These are phyloP conservation scores for Microtus pennsylvanicus DNA, from an alignment of 2,113 vertebrate genomes.

Conservation along the genomic window DNA sequence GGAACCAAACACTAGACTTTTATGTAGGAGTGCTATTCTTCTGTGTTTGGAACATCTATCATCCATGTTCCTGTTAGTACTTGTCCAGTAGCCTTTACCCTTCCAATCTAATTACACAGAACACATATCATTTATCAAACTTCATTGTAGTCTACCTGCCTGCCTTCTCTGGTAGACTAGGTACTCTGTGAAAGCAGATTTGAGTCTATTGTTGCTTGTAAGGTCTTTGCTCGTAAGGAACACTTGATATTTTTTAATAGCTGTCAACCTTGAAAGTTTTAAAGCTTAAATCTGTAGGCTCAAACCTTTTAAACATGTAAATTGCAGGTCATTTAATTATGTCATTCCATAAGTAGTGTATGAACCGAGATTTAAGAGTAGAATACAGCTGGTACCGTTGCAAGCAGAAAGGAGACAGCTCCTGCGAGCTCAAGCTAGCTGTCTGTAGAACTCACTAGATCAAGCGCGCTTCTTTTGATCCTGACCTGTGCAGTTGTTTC, in stretches of 20 bases:
- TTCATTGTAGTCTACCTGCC: not conserved
- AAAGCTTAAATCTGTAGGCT: constrained; percentile 19
- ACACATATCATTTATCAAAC: not conserved
- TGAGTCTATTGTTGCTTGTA: constrained; percentile 16
- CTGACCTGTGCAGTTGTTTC: not conserved
- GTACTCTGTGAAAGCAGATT: constrained; percentile 31
- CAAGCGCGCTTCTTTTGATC: not conserved
- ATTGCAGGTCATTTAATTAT: not conserved
- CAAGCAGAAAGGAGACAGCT: not conserved
- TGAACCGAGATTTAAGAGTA: not conserved
- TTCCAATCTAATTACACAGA: not conserved
- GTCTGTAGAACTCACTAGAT: constrained; percentile 11
- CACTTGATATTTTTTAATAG: constrained; percentile 27
- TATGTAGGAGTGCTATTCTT: not conserved
- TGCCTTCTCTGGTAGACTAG: not conserved
- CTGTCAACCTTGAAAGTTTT: not conserved
- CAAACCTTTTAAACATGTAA: constrained; percentile 30
- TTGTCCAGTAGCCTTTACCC: constrained; percentile 7
- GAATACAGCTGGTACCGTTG: not conserved
- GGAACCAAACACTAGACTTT: not conserved
- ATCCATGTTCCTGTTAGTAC: not conserved
- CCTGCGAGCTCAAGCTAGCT: not conserved
- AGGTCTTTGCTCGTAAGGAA: constrained; percentile 2
- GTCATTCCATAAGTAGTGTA: not conserved
- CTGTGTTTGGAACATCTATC: not conserved